Evolutionary conservation across 2,888 invertebrate genomes (phyloP).

Genomic region (Andricus quercusramuli): DNA sequence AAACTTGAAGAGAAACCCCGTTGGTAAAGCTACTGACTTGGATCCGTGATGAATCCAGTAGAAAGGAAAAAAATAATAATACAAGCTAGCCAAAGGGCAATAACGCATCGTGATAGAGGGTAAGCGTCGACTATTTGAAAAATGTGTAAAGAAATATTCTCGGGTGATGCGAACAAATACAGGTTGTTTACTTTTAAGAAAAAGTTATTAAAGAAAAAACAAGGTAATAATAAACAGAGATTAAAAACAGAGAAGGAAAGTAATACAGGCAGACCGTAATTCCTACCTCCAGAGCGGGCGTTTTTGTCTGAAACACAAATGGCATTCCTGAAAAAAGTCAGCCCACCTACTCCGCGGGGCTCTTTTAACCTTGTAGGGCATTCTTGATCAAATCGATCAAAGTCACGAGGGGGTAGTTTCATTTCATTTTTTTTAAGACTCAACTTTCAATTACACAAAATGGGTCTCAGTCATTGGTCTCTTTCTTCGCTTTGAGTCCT

Average conservation of each 20-base stretch:
- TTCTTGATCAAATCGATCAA: conserved; percentile 13
- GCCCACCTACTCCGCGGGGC: conserved; percentile 48
- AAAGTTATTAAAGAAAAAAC: conserved; percentile 49
- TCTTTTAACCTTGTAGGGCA: conserved; percentile 46
- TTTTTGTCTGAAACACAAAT: conserved; percentile 78
- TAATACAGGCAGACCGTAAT: conserved; percentile 69
- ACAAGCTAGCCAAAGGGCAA: conserved; percentile 48
- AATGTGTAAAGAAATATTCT: conserved; percentile 28
- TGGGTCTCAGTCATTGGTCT: background rate
- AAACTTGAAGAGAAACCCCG: conserved; percentile 17
- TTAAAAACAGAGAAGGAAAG: conserved; percentile 56
- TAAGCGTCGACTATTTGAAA: conserved; percentile 14
- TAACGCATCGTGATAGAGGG: conserved; percentile 9
- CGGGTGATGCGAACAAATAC: conserved; percentile 49
- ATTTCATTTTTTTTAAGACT: background rate
- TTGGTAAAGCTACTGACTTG: conserved; percentile 15
- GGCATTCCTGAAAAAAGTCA: conserved; percentile 71
- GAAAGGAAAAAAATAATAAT: conserved; percentile 37
- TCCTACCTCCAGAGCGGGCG: conserved; percentile 77
- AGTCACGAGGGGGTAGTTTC: background rate
- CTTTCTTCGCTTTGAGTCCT: background rate
- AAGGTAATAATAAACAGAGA: conserved; percentile 48
- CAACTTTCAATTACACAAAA: background rate
- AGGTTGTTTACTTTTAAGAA: conserved; percentile 37
- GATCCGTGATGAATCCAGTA: conserved; percentile 26